Evolutionary conservation across 2,797 vertebrate genomes (phyloP).

Genomic region (Buceros bicornis): DNA sequence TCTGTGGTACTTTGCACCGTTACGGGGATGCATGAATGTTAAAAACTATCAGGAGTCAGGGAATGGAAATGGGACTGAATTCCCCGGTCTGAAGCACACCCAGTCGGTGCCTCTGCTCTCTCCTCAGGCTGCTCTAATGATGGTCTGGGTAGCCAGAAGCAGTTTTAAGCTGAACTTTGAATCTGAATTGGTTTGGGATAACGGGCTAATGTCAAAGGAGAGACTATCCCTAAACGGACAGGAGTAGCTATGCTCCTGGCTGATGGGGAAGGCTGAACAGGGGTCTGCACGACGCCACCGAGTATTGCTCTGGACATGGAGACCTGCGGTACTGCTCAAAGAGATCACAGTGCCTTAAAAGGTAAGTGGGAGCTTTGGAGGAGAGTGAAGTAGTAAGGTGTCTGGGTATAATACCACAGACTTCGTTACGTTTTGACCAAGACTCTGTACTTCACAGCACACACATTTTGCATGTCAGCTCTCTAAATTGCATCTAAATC

Average conservation of each 20-base stretch:
- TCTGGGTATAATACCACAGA: not conserved
- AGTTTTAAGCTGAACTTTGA: not conserved
- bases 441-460: not conserved
- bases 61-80: not conserved
- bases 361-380: not conserved
- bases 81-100: not conserved
- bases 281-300: not conserved
- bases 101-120: not conserved
- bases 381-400: not conserved
- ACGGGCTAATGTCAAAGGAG: not conserved
- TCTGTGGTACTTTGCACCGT: not conserved
- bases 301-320: not conserved
- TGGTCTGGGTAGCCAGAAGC: not conserved
- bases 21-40: not conserved
- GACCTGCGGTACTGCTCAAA: not conserved
- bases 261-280: not conserved
- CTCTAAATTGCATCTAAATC: conserved; percentile 61
- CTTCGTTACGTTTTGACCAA: not conserved
- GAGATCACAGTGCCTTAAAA: not conserved
- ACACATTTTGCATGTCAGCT: conserved; percentile 64
- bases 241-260: not conserved
- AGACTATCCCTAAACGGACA: not conserved
- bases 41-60: not conserved
- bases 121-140: not conserved
- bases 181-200: not conserved